phyloP scores from a whole-genome alignment of 2,888 invertebrate species.

The Heliconius sara region DNA sequence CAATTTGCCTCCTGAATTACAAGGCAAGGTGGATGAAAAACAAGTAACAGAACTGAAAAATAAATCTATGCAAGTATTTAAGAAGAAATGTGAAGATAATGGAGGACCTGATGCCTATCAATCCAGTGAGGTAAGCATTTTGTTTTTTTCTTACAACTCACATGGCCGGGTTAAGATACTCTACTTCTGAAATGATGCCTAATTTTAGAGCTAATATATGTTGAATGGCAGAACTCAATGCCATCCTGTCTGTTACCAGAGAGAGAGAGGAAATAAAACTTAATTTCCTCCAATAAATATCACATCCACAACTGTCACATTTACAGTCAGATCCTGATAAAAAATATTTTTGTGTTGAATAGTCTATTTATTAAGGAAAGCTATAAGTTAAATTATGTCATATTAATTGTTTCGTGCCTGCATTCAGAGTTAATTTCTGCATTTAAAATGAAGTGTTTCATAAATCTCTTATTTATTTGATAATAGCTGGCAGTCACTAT shows the following conservation, averaged over 20 bases:
- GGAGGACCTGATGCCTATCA: constrained; percentile 84
- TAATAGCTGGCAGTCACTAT: neutral
- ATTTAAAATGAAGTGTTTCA: too few species aligned
- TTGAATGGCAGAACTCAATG: too few species aligned
- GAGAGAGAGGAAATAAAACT: too few species aligned
- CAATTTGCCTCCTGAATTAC: constrained; percentile 62
- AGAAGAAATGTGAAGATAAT: constrained; percentile 87
- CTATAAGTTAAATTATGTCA: neutral
- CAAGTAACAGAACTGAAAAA: constrained; percentile 61
- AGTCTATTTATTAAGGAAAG: neutral
- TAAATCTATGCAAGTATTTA: constrained; percentile 80
- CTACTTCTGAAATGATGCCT: too few species aligned
- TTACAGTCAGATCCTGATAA: too few species aligned
- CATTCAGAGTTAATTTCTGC: neutral
- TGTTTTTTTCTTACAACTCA: neutral
- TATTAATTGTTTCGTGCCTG: neutral
- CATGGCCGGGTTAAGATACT: neutral
- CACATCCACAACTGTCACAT: too few species aligned
- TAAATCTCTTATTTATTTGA: neutral
- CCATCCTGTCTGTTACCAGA: too few species aligned
- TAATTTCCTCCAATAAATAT: too few species aligned
- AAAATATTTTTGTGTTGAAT: too few species aligned
- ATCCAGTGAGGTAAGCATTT: constrained; percentile 75
- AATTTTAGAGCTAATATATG: too few species aligned
- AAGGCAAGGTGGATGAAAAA: constrained; percentile 59